A percentile compares a stretch with the other conserved stretches of the same genome.
phyloP scores from a whole-genome alignment of 2,797 vertebrate genomes.

The Myiotriccus ornatus region DNA sequence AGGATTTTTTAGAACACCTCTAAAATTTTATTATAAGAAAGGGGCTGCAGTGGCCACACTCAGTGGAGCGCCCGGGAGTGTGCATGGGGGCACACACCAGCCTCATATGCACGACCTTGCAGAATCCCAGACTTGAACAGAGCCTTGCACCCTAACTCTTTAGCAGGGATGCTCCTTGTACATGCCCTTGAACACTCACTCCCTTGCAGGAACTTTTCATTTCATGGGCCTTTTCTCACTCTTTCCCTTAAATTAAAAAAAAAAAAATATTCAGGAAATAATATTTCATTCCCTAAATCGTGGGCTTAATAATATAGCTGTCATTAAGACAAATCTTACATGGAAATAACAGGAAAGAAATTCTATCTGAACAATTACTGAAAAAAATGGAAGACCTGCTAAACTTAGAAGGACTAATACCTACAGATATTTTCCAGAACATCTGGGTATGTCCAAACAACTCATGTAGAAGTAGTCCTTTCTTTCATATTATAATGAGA shows the following conservation, averaged over 20 bases:
- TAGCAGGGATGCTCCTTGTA: background rate
- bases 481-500: background rate
- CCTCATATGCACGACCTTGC: fast-evolving
- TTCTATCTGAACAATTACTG: background rate
- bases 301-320: background rate
- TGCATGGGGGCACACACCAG: fast-evolving
- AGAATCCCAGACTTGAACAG: background rate
- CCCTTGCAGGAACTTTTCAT: background rate
- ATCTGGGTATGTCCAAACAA: background rate
- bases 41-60: background rate
- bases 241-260: background rate
- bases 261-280: background rate
- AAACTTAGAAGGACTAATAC: background rate
- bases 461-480: background rate
- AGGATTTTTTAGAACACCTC: background rate
- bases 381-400: background rate
- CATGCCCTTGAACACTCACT: background rate
- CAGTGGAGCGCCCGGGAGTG: fast-evolving
- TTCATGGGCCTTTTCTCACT: background rate
- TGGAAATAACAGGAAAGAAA: background rate
- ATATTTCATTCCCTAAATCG: background rate
- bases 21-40: background rate
- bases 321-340: background rate
- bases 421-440: background rate
- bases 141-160: background rate